These are phyloP conservation scores for Noctuana brunneofusca DNA, from an alignment of 2,888 invertebrate genomes.

Conservation along the genomic window DNA sequence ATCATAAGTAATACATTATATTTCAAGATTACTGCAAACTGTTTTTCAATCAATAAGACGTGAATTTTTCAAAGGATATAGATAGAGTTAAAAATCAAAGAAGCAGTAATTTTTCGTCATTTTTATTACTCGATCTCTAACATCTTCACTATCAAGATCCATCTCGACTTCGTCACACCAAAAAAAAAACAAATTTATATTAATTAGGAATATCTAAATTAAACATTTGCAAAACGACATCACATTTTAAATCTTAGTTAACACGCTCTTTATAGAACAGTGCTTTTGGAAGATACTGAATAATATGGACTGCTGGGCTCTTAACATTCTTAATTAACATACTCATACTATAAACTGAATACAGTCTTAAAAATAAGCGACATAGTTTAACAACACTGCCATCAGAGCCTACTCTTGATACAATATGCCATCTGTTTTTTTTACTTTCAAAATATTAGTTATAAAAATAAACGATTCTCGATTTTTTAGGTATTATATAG, in stretches of 20 bases:
- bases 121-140: constrained; percentile 78
- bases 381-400: constrained; percentile 40
- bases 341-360: constrained; percentile 36
- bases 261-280: constrained; percentile 56
- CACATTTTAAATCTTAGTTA: constrained; percentile 56
- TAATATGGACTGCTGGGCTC: constrained; percentile 43
- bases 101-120: constrained; percentile 51
- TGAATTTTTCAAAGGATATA: not conserved
- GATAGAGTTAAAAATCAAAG: constrained; percentile 43
- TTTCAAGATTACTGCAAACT: too few species aligned
- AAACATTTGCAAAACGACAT: constrained; percentile 68
- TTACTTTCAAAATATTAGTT: constrained; percentile 73
- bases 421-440: constrained; percentile 48
- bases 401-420: constrained; percentile 52
- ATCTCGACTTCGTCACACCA: constrained; percentile 71
- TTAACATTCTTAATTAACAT: constrained; percentile 38
- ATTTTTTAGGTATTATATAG: constrained; percentile 59
- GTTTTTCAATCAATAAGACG: too few species aligned
- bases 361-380: constrained; percentile 33
- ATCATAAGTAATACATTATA: too few species aligned
- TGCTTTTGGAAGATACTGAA: constrained; percentile 76
- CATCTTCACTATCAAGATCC: constrained; percentile 75
- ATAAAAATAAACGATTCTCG: constrained; percentile 77
- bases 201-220: constrained; percentile 57
- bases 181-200: constrained; percentile 47